Evolutionary conservation across 1,140 invertebrate genomes (phyloP).

Genomic region (Bombus pascuorum): DNA sequence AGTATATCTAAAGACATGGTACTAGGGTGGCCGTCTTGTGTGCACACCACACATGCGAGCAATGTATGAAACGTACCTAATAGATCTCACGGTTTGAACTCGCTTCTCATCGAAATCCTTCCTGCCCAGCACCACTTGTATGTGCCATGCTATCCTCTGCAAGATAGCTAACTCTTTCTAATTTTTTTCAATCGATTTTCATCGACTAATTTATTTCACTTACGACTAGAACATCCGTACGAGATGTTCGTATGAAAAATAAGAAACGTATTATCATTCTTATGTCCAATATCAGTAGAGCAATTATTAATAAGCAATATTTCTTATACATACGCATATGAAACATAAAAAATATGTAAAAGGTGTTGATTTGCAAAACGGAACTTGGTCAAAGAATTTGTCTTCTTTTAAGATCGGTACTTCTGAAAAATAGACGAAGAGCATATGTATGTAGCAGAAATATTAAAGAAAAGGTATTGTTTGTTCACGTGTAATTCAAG

Average conservation of each 20-base stretch:
- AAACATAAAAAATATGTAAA: too few species aligned
- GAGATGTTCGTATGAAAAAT: neutral
- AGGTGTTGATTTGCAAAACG: too few species aligned
- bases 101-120: neutral
- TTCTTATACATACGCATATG: too few species aligned
- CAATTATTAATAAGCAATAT: neutral
- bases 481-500: neutral
- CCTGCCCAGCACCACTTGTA: neutral
- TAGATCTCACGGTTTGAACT: neutral
- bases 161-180: neutral
- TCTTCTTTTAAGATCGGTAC: neutral
- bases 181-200: too few species aligned
- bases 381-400: neutral
- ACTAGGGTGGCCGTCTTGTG: constrained; percentile 13
- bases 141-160: too few species aligned
- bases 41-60: neutral
- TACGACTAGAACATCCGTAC: neutral
- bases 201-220: too few species aligned
- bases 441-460: neutral
- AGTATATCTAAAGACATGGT: constrained; percentile 24
- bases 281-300: neutral
- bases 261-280: neutral
- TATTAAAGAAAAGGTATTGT: neutral
- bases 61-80: neutral
- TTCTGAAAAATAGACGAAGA: neutral